These are phyloP conservation scores for Deroplatys truncata DNA, from an alignment of 2,888 invertebrate genomes.

Conservation along the genomic window DNA sequence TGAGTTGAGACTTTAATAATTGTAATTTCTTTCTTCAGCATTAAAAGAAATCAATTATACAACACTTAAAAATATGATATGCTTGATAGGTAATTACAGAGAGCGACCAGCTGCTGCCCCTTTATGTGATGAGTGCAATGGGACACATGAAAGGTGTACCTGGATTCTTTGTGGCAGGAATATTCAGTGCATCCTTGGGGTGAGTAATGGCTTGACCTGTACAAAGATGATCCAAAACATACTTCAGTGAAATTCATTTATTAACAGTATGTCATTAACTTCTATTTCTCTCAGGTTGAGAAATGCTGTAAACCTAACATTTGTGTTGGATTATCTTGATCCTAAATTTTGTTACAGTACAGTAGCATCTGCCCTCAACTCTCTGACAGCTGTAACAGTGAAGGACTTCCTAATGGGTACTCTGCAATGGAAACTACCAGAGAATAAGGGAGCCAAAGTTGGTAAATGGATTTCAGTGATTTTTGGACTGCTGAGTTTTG, in stretches of 20 bases:
- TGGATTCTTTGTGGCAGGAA: slow-evolving; percentile 91
- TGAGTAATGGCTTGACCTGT: slow-evolving; percentile 43
- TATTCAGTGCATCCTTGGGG: slow-evolving; percentile 95
- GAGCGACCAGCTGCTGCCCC: slow-evolving; percentile 79
- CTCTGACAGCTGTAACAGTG: slow-evolving; percentile 84
- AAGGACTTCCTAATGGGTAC: slow-evolving; percentile 79
- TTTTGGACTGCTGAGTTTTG: slow-evolving; percentile 73
- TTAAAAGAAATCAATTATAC: too few relatives aligned
- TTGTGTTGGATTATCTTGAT: background rate
- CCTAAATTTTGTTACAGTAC: slow-evolving; percentile 56
- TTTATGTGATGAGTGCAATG: slow-evolving; percentile 82
- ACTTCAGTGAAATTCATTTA: too few relatives aligned
- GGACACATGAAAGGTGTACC: slow-evolving; percentile 73
- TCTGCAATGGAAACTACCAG: slow-evolving; percentile 65
- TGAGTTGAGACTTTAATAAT: too few relatives aligned
- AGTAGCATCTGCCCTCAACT: slow-evolving; percentile 92
- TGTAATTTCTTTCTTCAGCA: too few relatives aligned
- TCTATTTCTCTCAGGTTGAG: too few relatives aligned
- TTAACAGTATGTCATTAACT: too few relatives aligned
- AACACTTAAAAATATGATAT: background rate
- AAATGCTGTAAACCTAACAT: too few relatives aligned
- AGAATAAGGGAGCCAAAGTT: slow-evolving; percentile 69
- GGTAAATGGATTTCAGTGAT: slow-evolving; percentile 64
- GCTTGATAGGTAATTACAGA: slow-evolving; percentile 50
- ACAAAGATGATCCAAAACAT: background rate